Evolutionary conservation across 1,140 invertebrate species (phyloP).

Genomic region (Leptinotarsa defecta): DNA sequence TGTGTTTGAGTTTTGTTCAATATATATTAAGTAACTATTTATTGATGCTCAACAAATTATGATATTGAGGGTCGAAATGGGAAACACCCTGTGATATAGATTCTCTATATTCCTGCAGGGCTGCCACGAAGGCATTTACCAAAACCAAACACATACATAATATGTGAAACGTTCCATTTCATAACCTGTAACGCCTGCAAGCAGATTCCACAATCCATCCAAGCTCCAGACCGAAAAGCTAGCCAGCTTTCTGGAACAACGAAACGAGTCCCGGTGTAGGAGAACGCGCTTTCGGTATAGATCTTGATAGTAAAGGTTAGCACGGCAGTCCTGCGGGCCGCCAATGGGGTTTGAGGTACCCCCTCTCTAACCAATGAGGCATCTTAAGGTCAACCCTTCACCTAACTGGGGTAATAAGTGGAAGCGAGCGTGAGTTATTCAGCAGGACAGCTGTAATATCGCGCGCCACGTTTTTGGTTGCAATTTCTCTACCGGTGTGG

Average conservation of each 20-base stretch:
- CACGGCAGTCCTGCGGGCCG: constrained; percentile 50
- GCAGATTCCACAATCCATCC: too few relatives aligned
- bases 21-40: too few relatives aligned
- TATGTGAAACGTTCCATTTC: too few relatives aligned
- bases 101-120: too few relatives aligned
- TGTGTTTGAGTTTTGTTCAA: too few relatives aligned
- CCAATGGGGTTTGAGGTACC: constrained; percentile 54
- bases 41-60: too few relatives aligned
- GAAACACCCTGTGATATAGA: too few relatives aligned
- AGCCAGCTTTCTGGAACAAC: neutral
- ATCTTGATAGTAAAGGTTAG: constrained; percentile 54
- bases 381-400: constrained; percentile 52
- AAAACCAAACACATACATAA: too few relatives aligned
- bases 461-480: constrained; percentile 38
- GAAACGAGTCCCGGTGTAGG: constrained; percentile 5
- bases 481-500: constrained; percentile 34
- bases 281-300: constrained; percentile 41
- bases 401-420: constrained; percentile 37
- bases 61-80: neutral
- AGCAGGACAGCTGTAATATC: constrained; percentile 41
- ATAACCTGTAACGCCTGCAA: too few relatives aligned
- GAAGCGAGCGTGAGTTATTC: constrained; percentile 31
- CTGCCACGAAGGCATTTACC: too few relatives aligned
- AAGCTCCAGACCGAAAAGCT: neutral
- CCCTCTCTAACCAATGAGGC: constrained; percentile 54